These are phyloP conservation scores for Picus viridis DNA, from an alignment of 2,797 vertebrate genomes.

Conservation along the genomic window DNA sequence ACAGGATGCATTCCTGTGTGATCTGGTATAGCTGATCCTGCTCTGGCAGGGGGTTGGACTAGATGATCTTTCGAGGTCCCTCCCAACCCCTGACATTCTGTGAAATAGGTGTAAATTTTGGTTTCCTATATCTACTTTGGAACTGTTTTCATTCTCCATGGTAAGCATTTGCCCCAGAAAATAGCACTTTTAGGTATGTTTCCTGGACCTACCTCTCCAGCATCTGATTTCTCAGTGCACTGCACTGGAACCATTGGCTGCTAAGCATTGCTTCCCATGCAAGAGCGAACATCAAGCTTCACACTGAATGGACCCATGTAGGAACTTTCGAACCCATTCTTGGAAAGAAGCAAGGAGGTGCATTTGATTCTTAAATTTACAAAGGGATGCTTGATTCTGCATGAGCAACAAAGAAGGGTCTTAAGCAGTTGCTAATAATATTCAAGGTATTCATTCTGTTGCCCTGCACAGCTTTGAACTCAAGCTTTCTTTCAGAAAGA, in stretches of 20 bases:
- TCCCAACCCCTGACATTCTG: no score
- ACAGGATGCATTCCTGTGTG: no score
- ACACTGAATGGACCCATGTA: not conserved
- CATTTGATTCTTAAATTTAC: not conserved
- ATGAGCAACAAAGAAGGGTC: not conserved
- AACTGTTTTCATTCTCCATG: not conserved
- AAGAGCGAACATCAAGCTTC: no score
- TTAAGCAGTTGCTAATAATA: not conserved
- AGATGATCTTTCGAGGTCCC: no score
- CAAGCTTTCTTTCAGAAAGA: not conserved
- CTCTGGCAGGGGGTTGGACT: no score
- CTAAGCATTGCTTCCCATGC: not conserved
- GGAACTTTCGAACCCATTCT: rapidly evolving
- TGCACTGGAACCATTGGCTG: rapidly evolving
- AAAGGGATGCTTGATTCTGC: not conserved
- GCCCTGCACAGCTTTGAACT: not conserved
- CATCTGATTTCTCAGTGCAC: rapidly evolving
- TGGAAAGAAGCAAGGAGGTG: not conserved
- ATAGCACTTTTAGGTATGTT: not conserved
- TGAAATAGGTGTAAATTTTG: not conserved
- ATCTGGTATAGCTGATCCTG: no score
- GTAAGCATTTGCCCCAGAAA: not conserved
- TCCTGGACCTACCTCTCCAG: not conserved
- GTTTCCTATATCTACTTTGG: not conserved
- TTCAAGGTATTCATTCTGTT: not conserved